Base-by-base conservation (phyloP, 2,888 invertebrate species). In the Laothoe populi region DNA sequence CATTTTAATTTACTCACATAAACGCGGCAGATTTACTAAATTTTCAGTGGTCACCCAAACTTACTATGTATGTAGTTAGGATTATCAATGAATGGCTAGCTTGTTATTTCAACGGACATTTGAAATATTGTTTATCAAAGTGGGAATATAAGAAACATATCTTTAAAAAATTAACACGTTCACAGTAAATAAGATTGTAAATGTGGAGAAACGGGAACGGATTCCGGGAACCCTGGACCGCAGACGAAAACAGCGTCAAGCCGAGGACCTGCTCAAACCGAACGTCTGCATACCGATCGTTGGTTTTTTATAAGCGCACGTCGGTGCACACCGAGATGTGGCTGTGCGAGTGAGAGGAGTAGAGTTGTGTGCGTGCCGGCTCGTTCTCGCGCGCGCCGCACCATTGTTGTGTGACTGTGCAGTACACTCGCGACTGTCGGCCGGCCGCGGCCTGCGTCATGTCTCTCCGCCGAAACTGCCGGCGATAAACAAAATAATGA, bases 221-320 rank as follows among this genome's bases (percentile, higher is more conserved):
- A 78, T 80, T 75, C 81, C 82, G 83, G 84, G 80, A 86, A 89
- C 91, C 84, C 90, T 77, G 87, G 77, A 87, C 89, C 89, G 89
- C 89, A 91, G 91, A 92, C 92, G 91, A 92, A 92, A 92, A 92
- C 91, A 90, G 91, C 91, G 90, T 88, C 90, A 88, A 89, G 87
- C 87, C 86, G 86, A 88, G 91, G 92, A 92, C 91, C 92, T 92
- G 91, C 90, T 89, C 88, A 86, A 89, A 91, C 90, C 89, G 86
- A 92, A 90, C 90, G 92, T 92, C 92, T 92, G 92, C 92, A 92
- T 92, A 92, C 92, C 92, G 90, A 92, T 92, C 91, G 90, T 85
- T 86, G 85, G 90, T 91, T 92, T 92, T 92, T 92, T 92, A 89
- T 90, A 90, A 84, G 82, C 83, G 84, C 79, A 78, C 77, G 83